Conservation (phyloP, 1,140 invertebrate species). For the Argopecten irradians region DNA sequence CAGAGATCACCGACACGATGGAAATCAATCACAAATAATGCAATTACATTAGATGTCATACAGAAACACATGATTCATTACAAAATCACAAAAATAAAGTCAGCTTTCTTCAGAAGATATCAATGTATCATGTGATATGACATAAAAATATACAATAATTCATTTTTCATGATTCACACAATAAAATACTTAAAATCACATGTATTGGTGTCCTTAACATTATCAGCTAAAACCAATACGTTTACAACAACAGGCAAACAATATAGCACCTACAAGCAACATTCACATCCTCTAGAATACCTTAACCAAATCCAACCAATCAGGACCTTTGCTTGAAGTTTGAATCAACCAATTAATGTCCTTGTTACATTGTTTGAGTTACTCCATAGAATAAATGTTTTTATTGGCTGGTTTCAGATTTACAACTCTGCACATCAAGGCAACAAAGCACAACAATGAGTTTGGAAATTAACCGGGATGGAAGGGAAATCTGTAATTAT, state of each 20-base stretch:
- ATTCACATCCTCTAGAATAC: not conserved
- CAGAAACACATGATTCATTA: not conserved
- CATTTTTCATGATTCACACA: constrained; percentile 16
- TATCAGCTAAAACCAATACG: not conserved
- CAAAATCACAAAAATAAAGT: not conserved
- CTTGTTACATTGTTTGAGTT: not conserved
- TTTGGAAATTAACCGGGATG: not conserved
- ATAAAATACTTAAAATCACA: not conserved
- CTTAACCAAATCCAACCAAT: not conserved
- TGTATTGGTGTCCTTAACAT: not conserved
- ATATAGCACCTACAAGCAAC: constrained; percentile 8
- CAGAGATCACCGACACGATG: not conserved
- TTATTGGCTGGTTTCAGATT: not conserved
- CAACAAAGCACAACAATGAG: not conserved
- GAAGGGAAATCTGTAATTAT: not conserved
- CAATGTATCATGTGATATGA: not conserved
- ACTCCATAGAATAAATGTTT: not conserved
- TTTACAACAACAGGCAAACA: not conserved
- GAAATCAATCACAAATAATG: not conserved
- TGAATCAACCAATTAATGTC: not conserved
- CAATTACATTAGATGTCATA: not conserved
- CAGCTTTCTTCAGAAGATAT: not conserved
- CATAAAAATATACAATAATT: constrained; percentile 13
- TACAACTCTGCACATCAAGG: not conserved
- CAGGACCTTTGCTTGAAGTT: not conserved